A percentile compares a stretch with the other conserved stretches of the same genome.
phyloP scores from a whole-genome alignment of 2,797 vertebrate genomes.

The Peromyscus nudipes region DNA sequence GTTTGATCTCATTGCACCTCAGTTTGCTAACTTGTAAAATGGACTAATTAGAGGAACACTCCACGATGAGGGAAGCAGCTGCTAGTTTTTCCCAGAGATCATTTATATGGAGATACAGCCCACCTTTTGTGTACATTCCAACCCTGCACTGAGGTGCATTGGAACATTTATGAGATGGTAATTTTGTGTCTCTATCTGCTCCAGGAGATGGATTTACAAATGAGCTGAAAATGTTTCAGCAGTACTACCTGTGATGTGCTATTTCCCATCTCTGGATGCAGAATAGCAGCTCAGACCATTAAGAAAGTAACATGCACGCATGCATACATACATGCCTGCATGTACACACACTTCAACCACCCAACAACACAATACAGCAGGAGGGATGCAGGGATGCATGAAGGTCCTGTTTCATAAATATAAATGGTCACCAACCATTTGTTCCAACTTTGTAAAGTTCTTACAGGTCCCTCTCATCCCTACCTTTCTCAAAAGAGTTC shows the following conservation, averaged over 20 bases:
- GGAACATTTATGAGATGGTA: constrained; percentile 43
- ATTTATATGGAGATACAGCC: neutral
- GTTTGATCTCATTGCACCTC: neutral
- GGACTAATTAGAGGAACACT: neutral
- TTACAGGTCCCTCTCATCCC: neutral
- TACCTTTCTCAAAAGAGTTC: neutral
- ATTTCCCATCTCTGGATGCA: constrained; percentile 68
- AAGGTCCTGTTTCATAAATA: neutral
- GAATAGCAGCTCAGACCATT: constrained; percentile 49
- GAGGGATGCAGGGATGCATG: neutral
- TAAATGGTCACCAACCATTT: neutral
- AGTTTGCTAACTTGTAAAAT: neutral
- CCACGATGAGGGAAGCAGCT: neutral
- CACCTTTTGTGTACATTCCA: neutral
- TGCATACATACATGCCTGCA: neutral
- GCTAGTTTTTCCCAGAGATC: neutral
- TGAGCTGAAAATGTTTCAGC: neutral
- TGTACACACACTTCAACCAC: neutral
- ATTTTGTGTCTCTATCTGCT: constrained; percentile 22
- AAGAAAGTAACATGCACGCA: constrained; percentile 11
- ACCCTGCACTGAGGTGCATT: neutral
- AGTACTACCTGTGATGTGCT: neutral
- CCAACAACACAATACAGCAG: neutral
- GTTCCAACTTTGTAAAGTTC: neutral
- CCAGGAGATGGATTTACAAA: constrained; percentile 65